Percentiles rank a stretch among this genome's conserved stretches.
These are phyloP conservation scores for Drosophila cyrtoloma DNA, from an alignment of 2,888 invertebrate genomes.

Conservation along the genomic window DNA sequence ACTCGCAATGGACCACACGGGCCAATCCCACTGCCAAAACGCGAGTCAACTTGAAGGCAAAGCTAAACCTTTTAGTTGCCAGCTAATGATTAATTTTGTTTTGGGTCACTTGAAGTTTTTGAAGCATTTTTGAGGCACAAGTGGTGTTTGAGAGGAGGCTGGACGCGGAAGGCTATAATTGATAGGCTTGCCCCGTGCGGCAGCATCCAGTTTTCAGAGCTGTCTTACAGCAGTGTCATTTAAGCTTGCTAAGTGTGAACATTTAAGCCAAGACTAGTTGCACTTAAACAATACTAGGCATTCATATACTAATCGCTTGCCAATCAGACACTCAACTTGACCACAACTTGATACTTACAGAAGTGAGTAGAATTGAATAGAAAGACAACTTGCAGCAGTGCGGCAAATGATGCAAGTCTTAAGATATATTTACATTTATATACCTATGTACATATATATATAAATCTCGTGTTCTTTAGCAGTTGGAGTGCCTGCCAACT, in stretches of 20 bases:
- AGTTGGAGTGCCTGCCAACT: background rate
- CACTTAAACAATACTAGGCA: background rate
- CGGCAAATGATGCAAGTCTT: constrained; percentile 1
- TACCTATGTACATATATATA: background rate
- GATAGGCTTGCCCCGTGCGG: background rate
- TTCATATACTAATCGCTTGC: too few species aligned
- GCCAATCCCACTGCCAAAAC: background rate
- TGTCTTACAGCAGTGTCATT: background rate
- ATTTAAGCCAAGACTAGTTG: background rate
- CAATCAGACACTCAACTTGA: background rate
- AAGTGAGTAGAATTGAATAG: too few species aligned
- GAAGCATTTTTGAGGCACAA: background rate
- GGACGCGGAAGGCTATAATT: background rate
- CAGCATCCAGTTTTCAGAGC: background rate
- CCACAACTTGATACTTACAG: background rate
- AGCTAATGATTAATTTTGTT: background rate
- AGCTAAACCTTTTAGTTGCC: background rate
- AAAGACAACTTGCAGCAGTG: background rate
- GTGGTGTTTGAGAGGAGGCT: background rate
- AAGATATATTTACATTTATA: constrained; percentile 10
- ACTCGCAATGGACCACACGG: background rate
- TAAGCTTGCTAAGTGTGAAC: background rate
- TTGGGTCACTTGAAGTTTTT: background rate
- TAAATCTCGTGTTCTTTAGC: background rate
- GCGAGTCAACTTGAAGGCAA: background rate